Evolutionary conservation across 2,113 vertebrate genomes (phyloP).

Genomic region (Trochalopteron elliotii): DNA sequence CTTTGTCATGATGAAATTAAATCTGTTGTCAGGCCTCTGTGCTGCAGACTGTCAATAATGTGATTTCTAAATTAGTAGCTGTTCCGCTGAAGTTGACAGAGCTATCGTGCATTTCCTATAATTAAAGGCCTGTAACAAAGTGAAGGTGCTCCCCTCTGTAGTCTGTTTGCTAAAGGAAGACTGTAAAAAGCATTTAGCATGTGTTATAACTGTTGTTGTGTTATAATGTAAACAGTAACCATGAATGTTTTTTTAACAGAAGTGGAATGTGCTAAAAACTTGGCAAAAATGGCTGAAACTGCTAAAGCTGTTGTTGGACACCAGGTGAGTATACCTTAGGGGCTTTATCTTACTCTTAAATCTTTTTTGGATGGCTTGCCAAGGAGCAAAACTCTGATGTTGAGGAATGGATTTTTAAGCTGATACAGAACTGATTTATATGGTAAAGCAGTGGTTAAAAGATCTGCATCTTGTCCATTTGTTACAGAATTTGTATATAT

Average conservation of each 20-base stretch:
- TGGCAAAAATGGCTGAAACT: slow-evolving; percentile 93
- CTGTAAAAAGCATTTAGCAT: background rate
- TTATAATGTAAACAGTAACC: background rate
- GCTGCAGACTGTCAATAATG: slow-evolving; percentile 68
- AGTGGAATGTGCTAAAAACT: slow-evolving; percentile 90
- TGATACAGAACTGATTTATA: background rate
- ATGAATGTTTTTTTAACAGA: slow-evolving; percentile 74
- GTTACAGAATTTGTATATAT: background rate
- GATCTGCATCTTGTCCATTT: background rate
- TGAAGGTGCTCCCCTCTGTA: background rate
- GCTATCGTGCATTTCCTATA: slow-evolving; percentile 37
- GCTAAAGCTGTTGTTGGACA: slow-evolving; percentile 86
- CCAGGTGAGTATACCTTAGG: slow-evolving; percentile 79
- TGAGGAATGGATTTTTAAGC: background rate
- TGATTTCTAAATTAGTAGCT: slow-evolving; percentile 69
- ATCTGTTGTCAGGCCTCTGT: slow-evolving; percentile 65
- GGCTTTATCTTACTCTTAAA: background rate
- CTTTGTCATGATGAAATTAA: slow-evolving; percentile 67
- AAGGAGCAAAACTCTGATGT: background rate
- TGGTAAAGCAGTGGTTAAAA: background rate
- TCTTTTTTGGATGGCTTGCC: background rate
- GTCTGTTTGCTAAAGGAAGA: background rate
- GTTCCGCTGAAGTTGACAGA: slow-evolving; percentile 48
- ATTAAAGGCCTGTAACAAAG: slow-evolving; percentile 26
- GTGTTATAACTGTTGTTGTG: background rate